A percentile compares a stretch with the other conserved stretches of the same genome.
phyloP scores from a whole-genome alignment of 1,140 invertebrate species.

The Drosophila truncata region DNA sequence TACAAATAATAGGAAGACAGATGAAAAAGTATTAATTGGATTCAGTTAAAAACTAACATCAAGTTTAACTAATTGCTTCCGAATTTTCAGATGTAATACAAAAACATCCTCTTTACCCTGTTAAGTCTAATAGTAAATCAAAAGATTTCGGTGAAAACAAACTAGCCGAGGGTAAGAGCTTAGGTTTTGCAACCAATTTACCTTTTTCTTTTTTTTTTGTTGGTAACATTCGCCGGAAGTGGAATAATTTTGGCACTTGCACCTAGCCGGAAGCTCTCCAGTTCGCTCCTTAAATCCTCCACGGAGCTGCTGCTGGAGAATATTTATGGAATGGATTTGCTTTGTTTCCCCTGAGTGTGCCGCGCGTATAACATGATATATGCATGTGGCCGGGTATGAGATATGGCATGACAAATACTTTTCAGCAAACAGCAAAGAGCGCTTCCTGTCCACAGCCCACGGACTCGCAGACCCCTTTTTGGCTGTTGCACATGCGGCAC shows the following conservation, averaged over 20 bases:
- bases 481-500: conserved; percentile 57
- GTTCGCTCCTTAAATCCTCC: neutral
- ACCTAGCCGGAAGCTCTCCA: neutral
- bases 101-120: neutral
- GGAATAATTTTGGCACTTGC: conserved; percentile 37
- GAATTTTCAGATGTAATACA: neutral
- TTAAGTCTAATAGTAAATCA: conserved; percentile 1
- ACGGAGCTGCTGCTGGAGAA: conserved; percentile 6
- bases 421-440: conserved; percentile 49
- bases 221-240: neutral
- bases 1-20: neutral
- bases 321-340: conserved; percentile 55
- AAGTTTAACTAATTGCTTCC: neutral
- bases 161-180: conserved; percentile 10
- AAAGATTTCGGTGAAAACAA: conserved; percentile 1
- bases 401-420: conserved; percentile 58
- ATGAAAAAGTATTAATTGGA: neutral
- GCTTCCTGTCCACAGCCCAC: conserved; percentile 37
- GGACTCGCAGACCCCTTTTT: conserved; percentile 11
- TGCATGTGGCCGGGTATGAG: conserved; percentile 40
- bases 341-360: conserved; percentile 47
- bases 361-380: conserved; percentile 45
- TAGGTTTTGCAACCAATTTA: conserved; percentile 13
- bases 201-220: neutral
- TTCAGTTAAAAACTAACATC: neutral